A percentile compares a stretch with the other conserved stretches of the same genome.
These are phyloP conservation scores for Lophura nycthemera DNA, from an alignment of 2,113 vertebrate species.

Conservation along the genomic window DNA sequence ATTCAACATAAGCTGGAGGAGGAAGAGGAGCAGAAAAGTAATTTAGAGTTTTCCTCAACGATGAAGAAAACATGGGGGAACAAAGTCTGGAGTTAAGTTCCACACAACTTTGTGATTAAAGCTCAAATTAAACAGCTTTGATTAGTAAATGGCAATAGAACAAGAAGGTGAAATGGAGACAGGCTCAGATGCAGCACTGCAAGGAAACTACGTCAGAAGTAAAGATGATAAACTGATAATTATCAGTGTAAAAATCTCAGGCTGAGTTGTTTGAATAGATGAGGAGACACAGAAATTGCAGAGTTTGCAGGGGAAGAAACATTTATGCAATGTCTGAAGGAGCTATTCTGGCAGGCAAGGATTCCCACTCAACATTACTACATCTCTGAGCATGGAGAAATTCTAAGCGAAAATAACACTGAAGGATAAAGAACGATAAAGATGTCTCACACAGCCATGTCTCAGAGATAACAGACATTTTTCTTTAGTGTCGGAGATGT, in stretches of 20 bases:
- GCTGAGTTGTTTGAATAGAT: not conserved
- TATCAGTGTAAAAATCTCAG: constrained; percentile 6
- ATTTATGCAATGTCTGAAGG: not conserved
- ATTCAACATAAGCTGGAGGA: not conserved
- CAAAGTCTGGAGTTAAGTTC: not conserved
- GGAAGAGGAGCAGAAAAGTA: not conserved
- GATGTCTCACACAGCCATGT: not conserved
- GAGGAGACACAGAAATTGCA: not conserved
- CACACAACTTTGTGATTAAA: not conserved
- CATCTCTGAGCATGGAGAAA: not conserved
- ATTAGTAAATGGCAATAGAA: not conserved
- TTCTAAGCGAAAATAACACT: not conserved
- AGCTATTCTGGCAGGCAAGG: not conserved
- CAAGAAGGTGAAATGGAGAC: not conserved
- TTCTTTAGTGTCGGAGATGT: not conserved
- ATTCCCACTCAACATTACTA: not conserved
- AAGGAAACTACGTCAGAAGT: not conserved
- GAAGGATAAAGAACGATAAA: not conserved
- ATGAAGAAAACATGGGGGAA: not conserved
- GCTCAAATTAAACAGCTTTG: not conserved
- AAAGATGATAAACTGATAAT: constrained; percentile 6
- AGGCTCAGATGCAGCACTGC: not conserved
- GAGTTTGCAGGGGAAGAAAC: not conserved
- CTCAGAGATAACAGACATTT: constrained; percentile 1
- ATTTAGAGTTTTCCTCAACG: not conserved